Evolutionary conservation across 92 coral and sea anemone genomes (phyloP).

Genomic region (Parazoanthus darwini): DNA sequence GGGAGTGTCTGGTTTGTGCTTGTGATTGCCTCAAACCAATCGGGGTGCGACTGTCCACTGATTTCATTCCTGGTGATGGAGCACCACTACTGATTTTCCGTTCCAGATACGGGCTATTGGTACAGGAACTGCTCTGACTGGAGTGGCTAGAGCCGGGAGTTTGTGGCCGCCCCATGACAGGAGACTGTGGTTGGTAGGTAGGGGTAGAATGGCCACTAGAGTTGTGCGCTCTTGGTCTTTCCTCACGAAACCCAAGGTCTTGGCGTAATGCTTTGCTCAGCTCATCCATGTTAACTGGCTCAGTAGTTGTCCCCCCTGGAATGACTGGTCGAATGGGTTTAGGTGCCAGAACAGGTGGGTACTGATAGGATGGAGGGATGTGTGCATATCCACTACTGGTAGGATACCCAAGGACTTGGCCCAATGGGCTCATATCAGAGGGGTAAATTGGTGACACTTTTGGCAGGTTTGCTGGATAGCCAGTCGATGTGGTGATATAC

Average conservation of each 20-base stretch:
- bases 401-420: background rate
- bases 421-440: slow-evolving; percentile 31
- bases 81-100: slow-evolving; percentile 29
- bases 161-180: slow-evolving; percentile 22
- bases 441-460: slow-evolving; percentile 33
- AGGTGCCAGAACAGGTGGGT: slow-evolving; percentile 24
- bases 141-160: slow-evolving; percentile 35
- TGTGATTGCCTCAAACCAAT: background rate
- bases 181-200: slow-evolving; percentile 20
- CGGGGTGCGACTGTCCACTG: background rate
- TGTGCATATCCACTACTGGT: slow-evolving; percentile 11
- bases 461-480: background rate
- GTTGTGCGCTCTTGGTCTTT: background rate
- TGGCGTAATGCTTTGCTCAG: slow-evolving; percentile 19
- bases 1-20: slow-evolving; percentile 15
- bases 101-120: slow-evolving; percentile 37
- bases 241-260: slow-evolving; percentile 12
- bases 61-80: slow-evolving; percentile 24
- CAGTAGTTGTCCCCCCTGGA: slow-evolving; percentile 4
- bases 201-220: slow-evolving; percentile 32
- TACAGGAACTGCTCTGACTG: slow-evolving; percentile 29
- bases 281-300: slow-evolving; percentile 29
- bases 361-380: slow-evolving; percentile 30
- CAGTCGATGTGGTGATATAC: background rate
- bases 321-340: slow-evolving; percentile 21